Evolutionary conservation across 2,113 vertebrate genomes (phyloP).

Genomic region (Heterotilapia buettikoferi): DNA sequence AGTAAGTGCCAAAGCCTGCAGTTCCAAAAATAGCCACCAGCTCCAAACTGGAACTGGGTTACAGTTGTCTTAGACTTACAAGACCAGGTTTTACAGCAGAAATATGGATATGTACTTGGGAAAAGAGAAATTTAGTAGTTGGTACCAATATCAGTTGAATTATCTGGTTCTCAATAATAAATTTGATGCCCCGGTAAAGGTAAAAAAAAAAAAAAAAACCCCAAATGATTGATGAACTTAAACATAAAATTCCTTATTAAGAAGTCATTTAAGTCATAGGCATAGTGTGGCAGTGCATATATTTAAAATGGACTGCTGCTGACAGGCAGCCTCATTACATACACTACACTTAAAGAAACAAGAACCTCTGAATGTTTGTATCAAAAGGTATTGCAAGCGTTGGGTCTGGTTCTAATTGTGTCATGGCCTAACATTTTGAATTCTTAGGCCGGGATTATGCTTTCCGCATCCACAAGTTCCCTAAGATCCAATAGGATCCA

Average conservation of each 20-base stretch:
- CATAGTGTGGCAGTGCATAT: background rate
- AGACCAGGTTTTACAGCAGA: rapidly evolving
- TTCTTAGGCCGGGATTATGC: background rate
- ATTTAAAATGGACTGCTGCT: background rate
- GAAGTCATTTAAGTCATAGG: background rate
- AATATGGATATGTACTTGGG: background rate
- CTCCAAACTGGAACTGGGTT: background rate
- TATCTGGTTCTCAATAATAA: background rate
- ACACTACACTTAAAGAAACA: background rate
- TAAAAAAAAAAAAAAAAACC: background rate
- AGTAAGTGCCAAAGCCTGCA: background rate
- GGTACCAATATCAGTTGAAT: background rate
- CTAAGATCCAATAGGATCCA: background rate
- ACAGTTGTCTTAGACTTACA: background rate
- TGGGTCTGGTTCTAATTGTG: background rate
- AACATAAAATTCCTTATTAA: background rate
- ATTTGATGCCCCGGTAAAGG: background rate
- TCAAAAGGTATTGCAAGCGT: rapidly evolving
- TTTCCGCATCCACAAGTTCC: background rate
- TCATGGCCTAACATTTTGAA: background rate
- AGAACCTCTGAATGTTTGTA: background rate
- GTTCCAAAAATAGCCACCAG: background rate
- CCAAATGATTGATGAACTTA: background rate
- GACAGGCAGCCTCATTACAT: background rate
- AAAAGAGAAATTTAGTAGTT: background rate